These are phyloP conservation scores for Brachionus plicatilis DNA, from an alignment of 1,140 invertebrate genomes.

Conservation along the genomic window DNA sequence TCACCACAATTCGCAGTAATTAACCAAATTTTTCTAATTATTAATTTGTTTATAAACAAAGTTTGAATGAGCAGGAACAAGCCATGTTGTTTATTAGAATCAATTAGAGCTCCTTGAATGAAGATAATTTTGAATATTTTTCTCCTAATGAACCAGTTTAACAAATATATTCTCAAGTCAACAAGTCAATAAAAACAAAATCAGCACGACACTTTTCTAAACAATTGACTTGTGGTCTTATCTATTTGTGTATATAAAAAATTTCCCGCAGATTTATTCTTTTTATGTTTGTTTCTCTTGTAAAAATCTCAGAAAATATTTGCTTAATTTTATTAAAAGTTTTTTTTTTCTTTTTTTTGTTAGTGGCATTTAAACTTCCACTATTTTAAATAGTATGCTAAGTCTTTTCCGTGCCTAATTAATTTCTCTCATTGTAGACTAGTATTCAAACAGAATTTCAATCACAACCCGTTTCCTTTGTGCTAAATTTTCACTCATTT, in stretches of 20 bases:
- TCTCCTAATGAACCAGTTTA: conserved; percentile 4
- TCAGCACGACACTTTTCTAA: conserved; percentile 37
- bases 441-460: neutral
- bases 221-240: conserved; percentile 34
- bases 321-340: conserved; percentile 15
- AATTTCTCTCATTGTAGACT: neutral
- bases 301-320: conserved; percentile 5
- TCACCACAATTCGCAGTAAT: conserved; percentile 3
- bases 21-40: conserved; percentile 23
- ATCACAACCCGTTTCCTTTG: neutral
- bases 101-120: neutral
- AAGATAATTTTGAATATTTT: neutral
- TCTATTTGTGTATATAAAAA: neutral
- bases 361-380: neutral
- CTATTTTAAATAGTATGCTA: neutral
- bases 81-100: conserved; percentile 24
- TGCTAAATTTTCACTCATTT: neutral
- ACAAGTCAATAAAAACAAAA: conserved; percentile 39
- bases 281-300: conserved; percentile 17
- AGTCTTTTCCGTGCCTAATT: neutral
- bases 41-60: conserved; percentile 28
- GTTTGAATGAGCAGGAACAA: neutral
- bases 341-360: neutral
- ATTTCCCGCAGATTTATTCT: neutral
- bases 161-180: conserved; percentile 15